Percentiles rank a stretch among this genome's conserved stretches.
Evolutionary conservation across 2,797 vertebrate species (phyloP).

Genomic region (Melanotaenia parkinsoni): DNA sequence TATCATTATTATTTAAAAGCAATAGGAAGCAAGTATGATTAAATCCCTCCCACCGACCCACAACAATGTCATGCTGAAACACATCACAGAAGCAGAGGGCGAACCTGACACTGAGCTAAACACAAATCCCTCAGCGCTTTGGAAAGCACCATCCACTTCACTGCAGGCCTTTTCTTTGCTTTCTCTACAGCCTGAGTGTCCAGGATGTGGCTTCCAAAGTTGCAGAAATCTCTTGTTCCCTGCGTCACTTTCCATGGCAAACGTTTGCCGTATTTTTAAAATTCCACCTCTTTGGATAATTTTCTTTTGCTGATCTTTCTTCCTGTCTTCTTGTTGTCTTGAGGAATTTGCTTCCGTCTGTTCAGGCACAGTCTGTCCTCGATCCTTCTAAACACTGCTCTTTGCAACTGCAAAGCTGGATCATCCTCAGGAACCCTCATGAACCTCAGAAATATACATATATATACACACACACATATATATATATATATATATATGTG

Average conservation of each 20-base stretch:
- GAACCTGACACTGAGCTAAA: not conserved
- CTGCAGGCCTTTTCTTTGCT: not conserved
- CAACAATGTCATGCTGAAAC: not conserved
- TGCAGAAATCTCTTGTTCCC: constrained; percentile 11
- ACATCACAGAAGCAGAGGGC: not conserved
- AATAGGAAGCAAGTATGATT: not conserved
- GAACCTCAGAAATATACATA: not conserved
- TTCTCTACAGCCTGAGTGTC: not conserved
- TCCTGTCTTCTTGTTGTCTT: not conserved
- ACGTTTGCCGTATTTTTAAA: not conserved
- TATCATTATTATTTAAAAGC: not conserved
- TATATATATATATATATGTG: too few species aligned
- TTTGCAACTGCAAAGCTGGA: constrained; percentile 10
- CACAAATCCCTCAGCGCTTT: not conserved
- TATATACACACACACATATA: too few species aligned
- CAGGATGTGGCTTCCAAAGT: not conserved
- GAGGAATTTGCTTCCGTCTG: constrained; percentile 3
- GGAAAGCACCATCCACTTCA: not conserved
- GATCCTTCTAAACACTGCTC: constrained; percentile 3
- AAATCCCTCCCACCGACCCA: not conserved
- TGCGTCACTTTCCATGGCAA: not conserved
- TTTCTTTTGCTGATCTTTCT: not conserved
- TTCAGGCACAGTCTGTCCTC: constrained; percentile 1
- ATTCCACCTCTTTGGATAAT: constrained; percentile 1
- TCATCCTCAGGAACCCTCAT: constrained; percentile 6